A percentile compares a stretch with the other conserved stretches of the same genome.
phyloP scores from a whole-genome alignment of 2,888 invertebrate species.

The Stenolophus ochropezus region DNA sequence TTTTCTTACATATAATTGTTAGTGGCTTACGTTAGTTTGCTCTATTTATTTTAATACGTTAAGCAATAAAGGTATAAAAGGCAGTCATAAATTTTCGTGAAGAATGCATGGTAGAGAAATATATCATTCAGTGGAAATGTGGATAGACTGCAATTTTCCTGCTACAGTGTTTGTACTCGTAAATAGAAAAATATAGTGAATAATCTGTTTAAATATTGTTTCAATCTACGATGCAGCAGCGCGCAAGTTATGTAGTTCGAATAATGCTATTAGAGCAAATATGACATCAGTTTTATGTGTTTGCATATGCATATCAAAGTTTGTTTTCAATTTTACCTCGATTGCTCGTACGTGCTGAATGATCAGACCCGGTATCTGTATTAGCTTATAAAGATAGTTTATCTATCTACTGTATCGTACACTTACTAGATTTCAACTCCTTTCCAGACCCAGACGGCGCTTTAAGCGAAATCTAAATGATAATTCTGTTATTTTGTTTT shows the following conservation, averaged over 20 bases:
- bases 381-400: not conserved
- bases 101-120: no score
- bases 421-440: not conserved
- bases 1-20: no score
- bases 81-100: no score
- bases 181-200: not conserved
- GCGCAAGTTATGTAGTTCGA: not conserved
- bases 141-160: no score
- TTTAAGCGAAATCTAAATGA: not conserved
- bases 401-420: not conserved
- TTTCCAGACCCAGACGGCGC: not conserved
- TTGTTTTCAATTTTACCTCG: not conserved
- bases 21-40: no score
- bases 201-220: not conserved
- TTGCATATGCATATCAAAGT: not conserved
- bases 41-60: no score
- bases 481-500: not conserved
- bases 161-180: no score
- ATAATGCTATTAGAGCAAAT: not conserved
- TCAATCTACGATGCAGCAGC: not conserved
- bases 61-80: no score
- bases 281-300: not conserved
- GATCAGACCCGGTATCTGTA: not conserved
- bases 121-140: no score
- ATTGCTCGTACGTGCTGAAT: not conserved